Evolutionary conservation across 2,888 invertebrate species (phyloP).

Genomic region (Leuctra nigra): DNA sequence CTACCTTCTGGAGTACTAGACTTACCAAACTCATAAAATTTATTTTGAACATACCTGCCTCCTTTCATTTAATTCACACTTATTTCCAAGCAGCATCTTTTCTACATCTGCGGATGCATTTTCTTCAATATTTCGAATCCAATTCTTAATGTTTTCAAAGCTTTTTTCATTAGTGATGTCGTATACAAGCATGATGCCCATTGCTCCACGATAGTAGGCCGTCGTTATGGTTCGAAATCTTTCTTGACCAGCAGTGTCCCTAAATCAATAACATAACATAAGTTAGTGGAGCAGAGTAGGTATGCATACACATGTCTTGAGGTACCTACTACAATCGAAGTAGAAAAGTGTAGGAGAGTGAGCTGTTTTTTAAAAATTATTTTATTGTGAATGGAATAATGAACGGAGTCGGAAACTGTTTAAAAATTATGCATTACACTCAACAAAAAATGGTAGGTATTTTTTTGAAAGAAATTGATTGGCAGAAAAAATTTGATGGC

Average conservation of each 20-base stretch:
- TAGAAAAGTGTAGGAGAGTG: neutral
- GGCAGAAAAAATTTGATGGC: too few relatives aligned
- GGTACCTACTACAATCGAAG: too few relatives aligned
- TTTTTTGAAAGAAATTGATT: too few relatives aligned
- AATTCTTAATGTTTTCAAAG: constrained; percentile 98
- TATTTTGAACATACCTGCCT: constrained; percentile 75
- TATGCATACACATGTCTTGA: too few relatives aligned
- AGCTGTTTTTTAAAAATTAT: neutral
- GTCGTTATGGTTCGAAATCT: constrained; percentile 98
- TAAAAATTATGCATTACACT: too few relatives aligned
- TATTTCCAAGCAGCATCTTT: constrained; percentile 98
- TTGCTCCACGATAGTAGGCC: constrained; percentile 98
- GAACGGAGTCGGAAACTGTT: too few relatives aligned
- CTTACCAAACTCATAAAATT: too few relatives aligned
- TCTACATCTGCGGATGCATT: constrained; percentile 98
- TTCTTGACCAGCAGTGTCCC: constrained; percentile 99
- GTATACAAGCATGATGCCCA: constrained; percentile 99
- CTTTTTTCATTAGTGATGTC: constrained; percentile 99
- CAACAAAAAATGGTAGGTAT: too few relatives aligned
- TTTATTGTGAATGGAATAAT: too few relatives aligned
- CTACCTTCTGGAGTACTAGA: too few relatives aligned
- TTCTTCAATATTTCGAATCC: constrained; percentile 98
- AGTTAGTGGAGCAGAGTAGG: too few relatives aligned
- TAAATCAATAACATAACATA: too few relatives aligned
- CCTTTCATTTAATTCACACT: constrained; percentile 95